These are phyloP conservation scores for Acromyrmex charruanus DNA, from an alignment of 1,140 invertebrate genomes.

Conservation along the genomic window DNA sequence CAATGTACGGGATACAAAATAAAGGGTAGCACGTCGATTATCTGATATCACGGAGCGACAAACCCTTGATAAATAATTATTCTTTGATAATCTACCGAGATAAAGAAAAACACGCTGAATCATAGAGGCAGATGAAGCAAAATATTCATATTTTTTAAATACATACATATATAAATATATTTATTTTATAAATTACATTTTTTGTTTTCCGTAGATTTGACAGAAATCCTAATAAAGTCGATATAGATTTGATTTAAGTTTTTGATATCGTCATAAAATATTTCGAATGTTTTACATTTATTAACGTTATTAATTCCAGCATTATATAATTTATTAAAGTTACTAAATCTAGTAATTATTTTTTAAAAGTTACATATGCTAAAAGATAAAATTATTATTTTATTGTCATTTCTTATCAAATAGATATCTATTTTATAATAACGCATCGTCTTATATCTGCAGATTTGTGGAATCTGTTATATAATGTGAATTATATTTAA, in stretches of 20 bases:
- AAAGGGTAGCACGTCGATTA: conserved; percentile 34
- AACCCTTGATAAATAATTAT: conserved; percentile 16
- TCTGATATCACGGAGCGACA: conserved; percentile 5
- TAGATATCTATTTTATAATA: neutral
- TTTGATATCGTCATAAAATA: neutral
- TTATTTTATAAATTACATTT: neutral
- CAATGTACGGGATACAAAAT: conserved; percentile 33
- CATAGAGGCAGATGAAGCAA: neutral
- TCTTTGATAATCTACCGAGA: conserved; percentile 1
- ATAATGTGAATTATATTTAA: neutral
- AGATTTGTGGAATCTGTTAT: neutral
- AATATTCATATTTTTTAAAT: neutral
- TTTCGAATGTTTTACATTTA: neutral
- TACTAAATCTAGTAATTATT: neutral
- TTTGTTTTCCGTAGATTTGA: neutral
- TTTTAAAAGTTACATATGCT: neutral
- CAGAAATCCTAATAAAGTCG: neutral
- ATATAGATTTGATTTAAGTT: neutral
- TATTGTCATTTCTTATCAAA: conserved; percentile 6
- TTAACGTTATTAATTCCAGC: neutral
- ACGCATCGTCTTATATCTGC: neutral
- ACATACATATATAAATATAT: no score
- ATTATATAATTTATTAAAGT: neutral
- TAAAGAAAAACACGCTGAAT: neutral
- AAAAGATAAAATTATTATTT: neutral